These are phyloP conservation scores for Hypomesus transpacificus DNA, from an alignment of 2,113 vertebrate genomes.

Conservation along the genomic window DNA sequence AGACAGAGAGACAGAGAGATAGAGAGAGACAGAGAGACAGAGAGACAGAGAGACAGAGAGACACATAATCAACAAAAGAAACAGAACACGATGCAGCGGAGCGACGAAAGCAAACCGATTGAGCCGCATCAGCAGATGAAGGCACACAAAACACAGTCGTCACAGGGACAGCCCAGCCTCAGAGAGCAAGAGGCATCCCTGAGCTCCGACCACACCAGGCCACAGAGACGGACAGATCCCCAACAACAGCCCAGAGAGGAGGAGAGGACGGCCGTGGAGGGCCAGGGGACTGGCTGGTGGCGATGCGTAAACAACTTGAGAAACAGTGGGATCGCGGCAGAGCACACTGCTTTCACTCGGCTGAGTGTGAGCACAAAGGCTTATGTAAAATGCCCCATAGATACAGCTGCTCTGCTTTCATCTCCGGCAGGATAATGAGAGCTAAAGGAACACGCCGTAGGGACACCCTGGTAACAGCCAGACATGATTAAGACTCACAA, in stretches of 20 bases:
- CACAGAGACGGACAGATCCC: no score
- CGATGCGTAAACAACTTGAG: slow-evolving; percentile 45
- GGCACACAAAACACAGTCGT: not conserved
- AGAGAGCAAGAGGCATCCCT: not conserved
- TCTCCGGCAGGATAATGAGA: slow-evolving; percentile 50
- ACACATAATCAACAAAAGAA: not conserved
- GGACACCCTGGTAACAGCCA: not conserved
- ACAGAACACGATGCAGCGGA: not conserved
- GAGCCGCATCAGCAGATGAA: not conserved
- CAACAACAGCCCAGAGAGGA: no score
- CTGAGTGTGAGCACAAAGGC: slow-evolving; percentile 44
- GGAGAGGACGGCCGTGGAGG: slow-evolving; percentile 25
- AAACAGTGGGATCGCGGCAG: slow-evolving; percentile 48
- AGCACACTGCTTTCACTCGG: slow-evolving; percentile 40
- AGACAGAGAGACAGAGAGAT: not conserved
- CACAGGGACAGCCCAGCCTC: no score
- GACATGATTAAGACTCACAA: not conserved
- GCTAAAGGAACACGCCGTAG: slow-evolving; percentile 27
- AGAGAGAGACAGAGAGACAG: slow-evolving; percentile 1
- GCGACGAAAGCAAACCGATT: not conserved
- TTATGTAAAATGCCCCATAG: slow-evolving; percentile 43
- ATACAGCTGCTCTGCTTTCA: slow-evolving; percentile 45
- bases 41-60: not conserved
- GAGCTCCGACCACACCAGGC: no score
- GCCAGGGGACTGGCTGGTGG: slow-evolving; percentile 36